Conservation (phyloP, 2,113 vertebrate genomes). For the Chaetodon auriga region DNA sequence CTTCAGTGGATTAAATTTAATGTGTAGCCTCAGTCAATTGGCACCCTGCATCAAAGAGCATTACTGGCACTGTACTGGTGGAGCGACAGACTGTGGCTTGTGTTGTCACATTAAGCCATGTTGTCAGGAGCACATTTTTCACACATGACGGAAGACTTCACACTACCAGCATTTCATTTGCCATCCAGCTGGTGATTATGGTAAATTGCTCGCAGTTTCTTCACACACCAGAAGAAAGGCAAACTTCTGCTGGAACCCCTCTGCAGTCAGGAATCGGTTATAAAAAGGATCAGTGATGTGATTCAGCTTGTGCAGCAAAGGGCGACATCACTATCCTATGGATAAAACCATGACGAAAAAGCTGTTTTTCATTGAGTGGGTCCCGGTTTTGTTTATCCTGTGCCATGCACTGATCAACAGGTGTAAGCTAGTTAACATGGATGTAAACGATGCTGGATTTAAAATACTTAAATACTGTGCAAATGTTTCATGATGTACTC, state of each 20-base stretch:
- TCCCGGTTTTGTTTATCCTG: too few species aligned
- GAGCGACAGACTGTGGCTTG: slow-evolving; percentile 34
- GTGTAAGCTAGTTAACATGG: neutral
- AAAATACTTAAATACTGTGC: neutral
- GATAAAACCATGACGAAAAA: slow-evolving; percentile 6
- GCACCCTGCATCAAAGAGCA: slow-evolving; percentile 14
- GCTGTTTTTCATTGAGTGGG: neutral
- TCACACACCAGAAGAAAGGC: slow-evolving; percentile 38
- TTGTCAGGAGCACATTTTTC: slow-evolving; percentile 49
- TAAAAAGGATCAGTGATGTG: slow-evolving; percentile 2
- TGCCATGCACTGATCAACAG: neutral
- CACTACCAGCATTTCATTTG: slow-evolving; percentile 40
- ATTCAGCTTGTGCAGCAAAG: slow-evolving; percentile 24
- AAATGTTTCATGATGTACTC: neutral
- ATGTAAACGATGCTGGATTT: neutral
- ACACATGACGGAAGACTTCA: slow-evolving; percentile 44
- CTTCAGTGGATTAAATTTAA: slow-evolving; percentile 18
- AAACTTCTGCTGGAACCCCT: slow-evolving; percentile 27
- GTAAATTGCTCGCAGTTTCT: slow-evolving; percentile 41
- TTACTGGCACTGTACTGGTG: neutral
- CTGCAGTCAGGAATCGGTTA: neutral
- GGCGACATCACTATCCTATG: slow-evolving; percentile 19
- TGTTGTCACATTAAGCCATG: slow-evolving; percentile 49
- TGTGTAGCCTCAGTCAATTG: slow-evolving; percentile 11
- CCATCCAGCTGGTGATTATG: slow-evolving; percentile 53